Evolutionary conservation across 2,888 invertebrate species (phyloP), one percentile per base, ranked within the genome.

Genomic region (Dynastes grantii): DNA sequence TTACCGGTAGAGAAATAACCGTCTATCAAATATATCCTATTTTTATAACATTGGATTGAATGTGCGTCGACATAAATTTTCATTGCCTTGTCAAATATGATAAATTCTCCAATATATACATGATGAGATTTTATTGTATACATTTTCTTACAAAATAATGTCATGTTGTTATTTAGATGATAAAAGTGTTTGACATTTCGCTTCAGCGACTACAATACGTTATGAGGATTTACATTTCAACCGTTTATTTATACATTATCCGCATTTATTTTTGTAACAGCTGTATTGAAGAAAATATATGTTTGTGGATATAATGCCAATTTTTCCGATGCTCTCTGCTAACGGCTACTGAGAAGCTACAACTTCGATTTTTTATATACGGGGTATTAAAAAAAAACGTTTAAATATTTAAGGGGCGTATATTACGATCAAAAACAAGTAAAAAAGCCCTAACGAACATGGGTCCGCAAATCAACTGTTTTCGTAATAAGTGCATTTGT

Each of bases 111-210:
- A 11, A 68, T 45, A 49, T 68, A n/a, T 27, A 49, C 27, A 45
- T 68, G 68, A 68, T 68, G 51, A 68, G 49, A 45, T 68, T 68
- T 68, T 49, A 27, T 68, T 68, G 49, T 68, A 68, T 40, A 68
- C 0, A 45, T 67, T 68, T 68, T 68, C 49, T 68, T 49, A 51
- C 22, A 27, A 68, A 45, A 68, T 49, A 68, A 51, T 49, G 68
- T 51, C 68, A 49, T 68, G 68, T 49, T 68, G 51, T 49, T 68
- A 49, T 45, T 27, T 68, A 51, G 61, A 61, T 27, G 27, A 55
- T 55, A 55, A 55, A 55, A 3, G n/a, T 22, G 11, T 9, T 61
- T 61, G 61, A 61, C 61, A 29, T 61, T 61, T 29, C 29, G 9
- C 29, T 22, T 27, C 22, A 22, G 61, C 29, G 29, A 61, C 61